Evolutionary conservation across 2,113 vertebrate genomes (phyloP).

Genomic region (Campylomormyrus tamandua): DNA sequence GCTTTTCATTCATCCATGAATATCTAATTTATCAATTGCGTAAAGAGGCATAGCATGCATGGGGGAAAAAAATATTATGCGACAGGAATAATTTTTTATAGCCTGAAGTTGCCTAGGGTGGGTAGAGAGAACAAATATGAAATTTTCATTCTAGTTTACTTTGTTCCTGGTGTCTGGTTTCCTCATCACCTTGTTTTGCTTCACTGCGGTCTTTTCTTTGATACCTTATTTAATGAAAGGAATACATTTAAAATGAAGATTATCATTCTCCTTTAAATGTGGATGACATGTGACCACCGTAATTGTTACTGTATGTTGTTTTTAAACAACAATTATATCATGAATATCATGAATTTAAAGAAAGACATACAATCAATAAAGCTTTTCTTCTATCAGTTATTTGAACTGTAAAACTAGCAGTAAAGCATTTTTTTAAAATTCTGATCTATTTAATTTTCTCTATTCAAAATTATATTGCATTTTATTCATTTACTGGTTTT

Average conservation of each 20-base stretch:
- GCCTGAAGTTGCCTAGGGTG: constrained; percentile 57
- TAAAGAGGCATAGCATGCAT: constrained; percentile 61
- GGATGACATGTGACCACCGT: constrained; percentile 33
- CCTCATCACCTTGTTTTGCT: constrained; percentile 53
- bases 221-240: constrained; percentile 63
- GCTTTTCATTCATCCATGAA: constrained; percentile 58
- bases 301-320: not conserved
- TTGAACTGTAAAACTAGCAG: not conserved
- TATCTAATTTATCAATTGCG: constrained; percentile 70
- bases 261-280: constrained; percentile 52
- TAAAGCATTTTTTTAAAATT: not conserved
- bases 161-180: constrained; percentile 50
- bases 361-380: not conserved
- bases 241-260: constrained; percentile 58
- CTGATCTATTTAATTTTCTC: not conserved
- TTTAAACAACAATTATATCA: not conserved
- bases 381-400: not conserved
- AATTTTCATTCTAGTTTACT: constrained; percentile 43
- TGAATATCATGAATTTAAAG: not conserved
- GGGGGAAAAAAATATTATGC: constrained; percentile 62
- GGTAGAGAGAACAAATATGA: constrained; percentile 48
- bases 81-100: constrained; percentile 63
- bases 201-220: constrained; percentile 59
- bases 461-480: not conserved
- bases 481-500: not conserved